Conservation (phyloP, 1,140 invertebrate genomes). For the Zaprionus nigranus region DNA sequence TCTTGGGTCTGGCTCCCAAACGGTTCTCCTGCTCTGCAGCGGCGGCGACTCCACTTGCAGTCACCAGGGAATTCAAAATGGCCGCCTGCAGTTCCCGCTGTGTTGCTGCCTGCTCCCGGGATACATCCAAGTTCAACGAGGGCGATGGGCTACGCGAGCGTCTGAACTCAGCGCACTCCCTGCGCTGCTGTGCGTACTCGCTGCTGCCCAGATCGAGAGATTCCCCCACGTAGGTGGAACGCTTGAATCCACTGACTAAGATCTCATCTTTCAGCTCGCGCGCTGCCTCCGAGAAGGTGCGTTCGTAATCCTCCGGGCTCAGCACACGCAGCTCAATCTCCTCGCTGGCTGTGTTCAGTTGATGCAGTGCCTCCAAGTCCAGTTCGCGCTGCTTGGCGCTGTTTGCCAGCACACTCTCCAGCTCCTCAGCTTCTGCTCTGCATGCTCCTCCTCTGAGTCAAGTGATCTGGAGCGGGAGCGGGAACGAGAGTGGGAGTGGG, state of each 20-base stretch:
- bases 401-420: slow-evolving; percentile 39
- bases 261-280: slow-evolving; percentile 67
- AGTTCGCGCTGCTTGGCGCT: slow-evolving; percentile 46
- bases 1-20: slow-evolving; percentile 73
- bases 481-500: slow-evolving; percentile 44
- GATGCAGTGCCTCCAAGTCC: slow-evolving; percentile 56
- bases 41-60: slow-evolving; percentile 12
- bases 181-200: slow-evolving; percentile 52
- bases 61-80: slow-evolving; percentile 61
- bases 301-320: slow-evolving; percentile 57
- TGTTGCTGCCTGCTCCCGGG: slow-evolving; percentile 42
- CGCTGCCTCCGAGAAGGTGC: slow-evolving; percentile 67
- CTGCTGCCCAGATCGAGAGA: slow-evolving; percentile 65
- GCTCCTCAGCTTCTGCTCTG: slow-evolving; percentile 31
- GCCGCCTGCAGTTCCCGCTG: slow-evolving; percentile 66
- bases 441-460: not conserved
- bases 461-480: slow-evolving; percentile 45
- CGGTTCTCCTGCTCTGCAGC: slow-evolving; percentile 47
- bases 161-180: slow-evolving; percentile 46
- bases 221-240: slow-evolving; percentile 79
- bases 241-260: slow-evolving; percentile 67
- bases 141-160: slow-evolving; percentile 65
- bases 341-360: slow-evolving; percentile 60
- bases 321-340: slow-evolving; percentile 67
- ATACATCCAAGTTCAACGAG: slow-evolving; percentile 19